Evolutionary conservation across 2,888 invertebrate species (phyloP), one percentile per base, ranked within the genome.

Genomic region (Sarcophaga variegata): DNA sequence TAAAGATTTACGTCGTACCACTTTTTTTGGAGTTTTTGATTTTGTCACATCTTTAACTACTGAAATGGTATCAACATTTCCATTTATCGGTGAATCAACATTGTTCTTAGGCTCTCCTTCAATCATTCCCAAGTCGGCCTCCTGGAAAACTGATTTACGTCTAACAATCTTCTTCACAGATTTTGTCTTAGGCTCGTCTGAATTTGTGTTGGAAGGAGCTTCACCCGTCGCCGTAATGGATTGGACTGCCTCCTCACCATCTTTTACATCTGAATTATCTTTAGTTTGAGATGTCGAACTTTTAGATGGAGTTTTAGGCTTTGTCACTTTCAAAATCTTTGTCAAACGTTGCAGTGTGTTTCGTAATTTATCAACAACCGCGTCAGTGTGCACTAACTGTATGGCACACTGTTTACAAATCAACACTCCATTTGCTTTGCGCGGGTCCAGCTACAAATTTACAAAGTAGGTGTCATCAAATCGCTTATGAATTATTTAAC

Each of bases 361-460:
- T 11, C 60, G 62, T 12, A 86, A 12, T 63, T 84, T 83, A 1
- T 81, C 78, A 20, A 84, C 62, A 27, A 84, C 27, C 12, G 66
- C 37, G 47, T 79, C 81, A 1, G 75, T 63, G 4, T 79, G 78
- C 6, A 84, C 62, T 37, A 87, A 54, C 45, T 78, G 70, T 27
- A 84, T 71, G 1, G 75, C 62, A 22, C 87, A 87, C 12, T 59
- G 37, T 22, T 79, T 69, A 17, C 87, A 87, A 27, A 87, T 75
- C 4, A 87, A 70, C 0, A 79, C 71, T 12, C 59, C 81, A n/a
- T 25, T 70, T 25, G 66, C 22, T 67, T 87, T 87, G 5, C 71
- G 81, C 25, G 60, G 12, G 47, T 84, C 81, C 59, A 87, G 27
- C 87, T 87, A 37, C 6, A 49, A 74, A n/a, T 66, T 37, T 14